These are phyloP conservation scores for Hoplostethus mediterraneus DNA, from an alignment of 2,797 vertebrate species.

Conservation along the genomic window DNA sequence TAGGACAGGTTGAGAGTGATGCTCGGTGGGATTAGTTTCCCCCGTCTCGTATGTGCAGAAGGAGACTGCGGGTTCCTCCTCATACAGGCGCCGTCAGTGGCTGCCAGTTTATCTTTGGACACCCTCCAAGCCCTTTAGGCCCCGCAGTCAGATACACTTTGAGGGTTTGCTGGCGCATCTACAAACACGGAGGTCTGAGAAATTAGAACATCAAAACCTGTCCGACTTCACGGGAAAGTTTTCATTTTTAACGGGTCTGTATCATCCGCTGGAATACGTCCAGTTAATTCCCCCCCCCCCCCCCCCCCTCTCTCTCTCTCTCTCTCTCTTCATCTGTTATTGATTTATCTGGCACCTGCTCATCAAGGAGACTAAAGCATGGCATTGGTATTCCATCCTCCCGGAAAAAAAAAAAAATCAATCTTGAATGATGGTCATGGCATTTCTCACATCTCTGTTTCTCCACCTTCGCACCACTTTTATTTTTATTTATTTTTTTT, in stretches of 20 bases:
- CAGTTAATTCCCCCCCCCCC: slow-evolving; percentile 8
- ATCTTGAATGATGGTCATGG: slow-evolving; percentile 56
- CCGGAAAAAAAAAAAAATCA: slow-evolving; percentile 31
- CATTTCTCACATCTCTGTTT: slow-evolving; percentile 50
- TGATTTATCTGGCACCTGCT: slow-evolving; percentile 32
- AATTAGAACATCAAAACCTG: slow-evolving; percentile 2
- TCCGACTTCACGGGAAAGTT: not conserved
- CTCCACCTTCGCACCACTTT: not conserved
- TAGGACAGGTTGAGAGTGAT: slow-evolving; percentile 47
- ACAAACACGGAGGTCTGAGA: slow-evolving; percentile 26
- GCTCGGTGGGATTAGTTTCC: slow-evolving; percentile 62
- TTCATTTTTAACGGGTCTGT: not conserved
- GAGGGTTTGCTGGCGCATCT: slow-evolving; percentile 15
- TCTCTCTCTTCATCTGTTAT: slow-evolving; percentile 2
- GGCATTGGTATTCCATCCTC: slow-evolving; percentile 9
- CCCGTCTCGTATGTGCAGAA: slow-evolving; percentile 31
- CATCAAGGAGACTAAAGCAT: slow-evolving; percentile 19
- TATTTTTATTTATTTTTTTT: not conserved
- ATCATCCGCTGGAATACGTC: slow-evolving; percentile 19
- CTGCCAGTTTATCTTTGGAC: slow-evolving; percentile 39
- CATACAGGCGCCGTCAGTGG: slow-evolving; percentile 36
- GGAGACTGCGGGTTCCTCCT: slow-evolving; percentile 14
- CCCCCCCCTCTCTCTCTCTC: no score
- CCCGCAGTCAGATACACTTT: slow-evolving; percentile 34
- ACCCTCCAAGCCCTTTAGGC: slow-evolving; percentile 21